phyloP scores from a whole-genome alignment of 2,888 invertebrate genomes.

The Drosophila pegasa region DNA sequence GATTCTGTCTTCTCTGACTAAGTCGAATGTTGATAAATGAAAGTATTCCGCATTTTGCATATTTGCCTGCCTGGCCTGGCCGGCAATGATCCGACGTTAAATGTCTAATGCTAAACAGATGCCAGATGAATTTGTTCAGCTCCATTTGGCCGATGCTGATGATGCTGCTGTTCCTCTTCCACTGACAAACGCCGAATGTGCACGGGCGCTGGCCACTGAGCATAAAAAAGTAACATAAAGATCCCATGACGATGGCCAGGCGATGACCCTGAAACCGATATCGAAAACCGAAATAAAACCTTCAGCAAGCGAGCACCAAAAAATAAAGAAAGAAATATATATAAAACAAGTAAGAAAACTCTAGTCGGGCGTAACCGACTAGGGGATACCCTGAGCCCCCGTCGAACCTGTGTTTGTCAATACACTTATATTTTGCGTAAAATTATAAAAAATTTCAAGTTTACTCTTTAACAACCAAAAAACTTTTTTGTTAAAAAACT shows the following conservation, averaged over 20 bases:
- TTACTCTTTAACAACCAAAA: no score
- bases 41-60: conserved; percentile 56
- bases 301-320: neutral
- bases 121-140: conserved; percentile 70
- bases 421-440: no score
- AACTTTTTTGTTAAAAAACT: no score
- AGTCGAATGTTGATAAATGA: conserved; percentile 69
- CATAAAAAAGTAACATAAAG: conserved; percentile 50
- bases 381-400: no score
- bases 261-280: conserved; percentile 39
- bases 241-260: conserved; percentile 33
- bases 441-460: no score
- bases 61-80: conserved; percentile 7
- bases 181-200: conserved; percentile 31
- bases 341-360: no score
- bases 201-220: conserved; percentile 25
- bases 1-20: conserved; percentile 36
- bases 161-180: conserved; percentile 2
- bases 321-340: conserved; percentile 5
- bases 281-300: conserved; percentile 15
- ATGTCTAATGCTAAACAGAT: conserved; percentile 28
- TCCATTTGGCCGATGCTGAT: conserved; percentile 53
- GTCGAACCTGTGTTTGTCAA: no score
- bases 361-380: no score
- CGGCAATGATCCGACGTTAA: conserved; percentile 23